phyloP scores from a whole-genome alignment of 2,888 invertebrate species.

The Drosophila stalkeri region DNA sequence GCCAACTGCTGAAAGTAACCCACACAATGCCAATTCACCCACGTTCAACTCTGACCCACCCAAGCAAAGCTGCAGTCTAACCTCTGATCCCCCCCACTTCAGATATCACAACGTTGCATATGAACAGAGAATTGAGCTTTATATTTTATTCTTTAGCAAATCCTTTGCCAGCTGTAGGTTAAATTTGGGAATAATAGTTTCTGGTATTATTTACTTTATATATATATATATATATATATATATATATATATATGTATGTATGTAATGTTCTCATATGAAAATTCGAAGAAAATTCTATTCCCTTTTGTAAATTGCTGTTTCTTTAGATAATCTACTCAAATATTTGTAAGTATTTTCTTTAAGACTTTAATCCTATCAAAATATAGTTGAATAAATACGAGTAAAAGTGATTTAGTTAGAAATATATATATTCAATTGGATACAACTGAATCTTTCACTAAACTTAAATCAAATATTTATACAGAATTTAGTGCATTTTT shows the following conservation, averaged over 20 bases:
- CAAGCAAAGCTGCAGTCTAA: conserved; percentile 33
- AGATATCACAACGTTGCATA: background rate
- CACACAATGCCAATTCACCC: conserved; percentile 53
- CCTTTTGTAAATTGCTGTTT: background rate
- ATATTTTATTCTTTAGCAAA: background rate
- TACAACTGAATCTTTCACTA: too few relatives aligned
- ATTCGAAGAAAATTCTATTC: background rate
- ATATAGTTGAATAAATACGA: background rate
- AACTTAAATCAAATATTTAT: too few relatives aligned
- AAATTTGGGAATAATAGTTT: background rate
- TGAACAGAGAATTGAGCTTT: background rate
- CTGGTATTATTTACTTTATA: background rate
- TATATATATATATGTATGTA: background rate
- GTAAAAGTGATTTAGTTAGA: background rate
- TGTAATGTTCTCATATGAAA: background rate
- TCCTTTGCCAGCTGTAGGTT: background rate
- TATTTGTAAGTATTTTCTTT: background rate
- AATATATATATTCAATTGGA: background rate
- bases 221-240: background rate
- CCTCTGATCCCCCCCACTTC: background rate
- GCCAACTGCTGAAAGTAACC: conserved; percentile 34
- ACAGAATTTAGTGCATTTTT: too few relatives aligned
- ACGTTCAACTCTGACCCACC: conserved; percentile 60
- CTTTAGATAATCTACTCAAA: background rate
- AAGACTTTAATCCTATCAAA: background rate